These are phyloP conservation scores for Myathropa florea DNA, from an alignment of 2,888 invertebrate genomes.

Conservation along the genomic window DNA sequence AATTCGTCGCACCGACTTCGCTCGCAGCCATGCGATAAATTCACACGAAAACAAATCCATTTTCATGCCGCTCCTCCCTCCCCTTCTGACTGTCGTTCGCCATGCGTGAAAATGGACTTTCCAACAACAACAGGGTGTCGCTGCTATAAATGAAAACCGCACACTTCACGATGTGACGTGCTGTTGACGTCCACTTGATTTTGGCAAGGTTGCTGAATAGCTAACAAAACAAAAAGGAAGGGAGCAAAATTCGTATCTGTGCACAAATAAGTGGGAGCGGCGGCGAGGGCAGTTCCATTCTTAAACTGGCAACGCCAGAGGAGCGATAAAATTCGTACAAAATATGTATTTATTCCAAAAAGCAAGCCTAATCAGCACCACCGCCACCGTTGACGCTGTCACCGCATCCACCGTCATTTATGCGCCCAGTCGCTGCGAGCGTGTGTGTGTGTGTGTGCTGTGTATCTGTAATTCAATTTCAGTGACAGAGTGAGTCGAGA, in stretches of 20 bases:
- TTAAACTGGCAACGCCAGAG: conserved; percentile 32
- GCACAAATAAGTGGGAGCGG: conserved; percentile 22
- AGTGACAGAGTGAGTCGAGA: conserved; percentile 9
- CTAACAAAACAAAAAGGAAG: neutral
- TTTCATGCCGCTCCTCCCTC: no score
- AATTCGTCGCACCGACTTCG: neutral
- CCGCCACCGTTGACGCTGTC: neutral
- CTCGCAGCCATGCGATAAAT: neutral
- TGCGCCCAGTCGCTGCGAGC: neutral
- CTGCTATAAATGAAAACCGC: conserved; percentile 21
- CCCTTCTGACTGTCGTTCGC: no score
- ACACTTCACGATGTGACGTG: conserved; percentile 5
- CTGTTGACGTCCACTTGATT: conserved; percentile 52
- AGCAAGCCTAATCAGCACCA: neutral
- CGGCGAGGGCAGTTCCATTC: conserved; percentile 35
- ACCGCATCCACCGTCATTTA: neutral
- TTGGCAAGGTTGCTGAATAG: conserved; percentile 48
- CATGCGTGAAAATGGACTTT: conserved; percentile 16
- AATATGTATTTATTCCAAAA: conserved; percentile 49
- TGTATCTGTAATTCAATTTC: conserved; percentile 48
- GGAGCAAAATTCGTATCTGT: neutral
- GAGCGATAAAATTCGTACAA: conserved; percentile 40
- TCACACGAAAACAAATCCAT: neutral
- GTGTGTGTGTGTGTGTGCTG: neutral
- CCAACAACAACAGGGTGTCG: conserved; percentile 3